phyloP scores from a whole-genome alignment of 2,113 vertebrate species.

The Alethe diademata region DNA sequence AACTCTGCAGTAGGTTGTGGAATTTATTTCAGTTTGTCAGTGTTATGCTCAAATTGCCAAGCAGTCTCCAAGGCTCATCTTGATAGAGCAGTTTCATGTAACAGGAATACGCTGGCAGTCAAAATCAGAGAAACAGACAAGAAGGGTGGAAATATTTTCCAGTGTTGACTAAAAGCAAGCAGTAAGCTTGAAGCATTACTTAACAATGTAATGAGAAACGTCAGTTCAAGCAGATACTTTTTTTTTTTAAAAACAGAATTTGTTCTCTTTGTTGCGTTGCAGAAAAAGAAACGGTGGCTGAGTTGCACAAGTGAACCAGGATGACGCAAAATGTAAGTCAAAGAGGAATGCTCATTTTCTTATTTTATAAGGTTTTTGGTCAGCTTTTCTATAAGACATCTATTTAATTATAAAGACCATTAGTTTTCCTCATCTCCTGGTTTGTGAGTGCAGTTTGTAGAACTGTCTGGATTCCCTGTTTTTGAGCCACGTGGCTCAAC shows the following conservation, averaged over 20 bases:
- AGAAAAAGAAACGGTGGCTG: neutral
- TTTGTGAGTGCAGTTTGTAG: neutral
- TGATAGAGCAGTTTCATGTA: neutral
- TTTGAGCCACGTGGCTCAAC: neutral
- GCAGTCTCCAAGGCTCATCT: neutral
- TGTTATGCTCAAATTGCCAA: neutral
- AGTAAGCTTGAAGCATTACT: neutral
- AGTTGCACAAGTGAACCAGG: neutral
- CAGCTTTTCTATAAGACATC: neutral
- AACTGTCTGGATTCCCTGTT: neutral
- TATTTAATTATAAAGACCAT: neutral
- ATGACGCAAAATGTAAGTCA: constrained; percentile 18
- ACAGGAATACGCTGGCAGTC: neutral
- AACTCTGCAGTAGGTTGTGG: neutral
- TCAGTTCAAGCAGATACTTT: neutral
- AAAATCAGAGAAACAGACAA: neutral
- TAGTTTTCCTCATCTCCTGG: neutral
- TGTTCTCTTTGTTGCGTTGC: constrained; percentile 12
- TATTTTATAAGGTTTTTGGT: fast-evolving
- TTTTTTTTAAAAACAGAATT: neutral
- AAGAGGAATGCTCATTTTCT: neutral
- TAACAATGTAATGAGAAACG: neutral
- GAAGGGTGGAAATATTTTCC: neutral
- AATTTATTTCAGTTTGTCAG: neutral
- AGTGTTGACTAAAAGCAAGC: neutral